These are phyloP conservation scores for Cyanoderma ruficeps DNA, from an alignment of 2,113 vertebrate genomes.

Conservation along the genomic window DNA sequence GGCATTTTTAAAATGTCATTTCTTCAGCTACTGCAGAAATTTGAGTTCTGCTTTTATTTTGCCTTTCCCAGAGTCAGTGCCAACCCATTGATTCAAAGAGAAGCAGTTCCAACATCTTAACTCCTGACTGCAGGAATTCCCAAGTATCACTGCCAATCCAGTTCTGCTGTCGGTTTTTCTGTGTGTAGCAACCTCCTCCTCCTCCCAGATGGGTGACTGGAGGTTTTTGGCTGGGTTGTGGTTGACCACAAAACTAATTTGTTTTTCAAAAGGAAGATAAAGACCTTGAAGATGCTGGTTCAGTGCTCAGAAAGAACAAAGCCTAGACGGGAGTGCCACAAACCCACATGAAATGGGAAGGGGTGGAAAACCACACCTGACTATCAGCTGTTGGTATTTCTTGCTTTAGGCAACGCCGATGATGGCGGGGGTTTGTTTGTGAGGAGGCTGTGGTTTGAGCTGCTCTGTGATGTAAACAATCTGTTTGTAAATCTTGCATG, in stretches of 20 bases:
- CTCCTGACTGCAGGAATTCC: background rate
- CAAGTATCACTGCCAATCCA: accelerated
- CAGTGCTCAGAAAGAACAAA: background rate
- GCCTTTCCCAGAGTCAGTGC: background rate
- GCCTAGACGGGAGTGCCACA: background rate
- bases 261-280: background rate
- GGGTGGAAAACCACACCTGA: background rate
- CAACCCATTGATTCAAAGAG: background rate
- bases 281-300: background rate
- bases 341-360: background rate
- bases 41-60: background rate
- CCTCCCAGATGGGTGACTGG: background rate
- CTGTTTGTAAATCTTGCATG: background rate
- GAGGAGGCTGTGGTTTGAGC: background rate
- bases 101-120: background rate
- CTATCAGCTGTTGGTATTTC: background rate
- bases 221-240: background rate
- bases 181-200: background rate
- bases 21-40: background rate
- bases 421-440: background rate
- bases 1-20: background rate
- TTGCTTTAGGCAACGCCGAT: background rate
- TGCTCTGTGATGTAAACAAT: background rate
- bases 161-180: background rate
- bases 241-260: background rate